Evolutionary conservation across 2,888 invertebrate species (phyloP).

Genomic region (Tanytarsus gracilentus): DNA sequence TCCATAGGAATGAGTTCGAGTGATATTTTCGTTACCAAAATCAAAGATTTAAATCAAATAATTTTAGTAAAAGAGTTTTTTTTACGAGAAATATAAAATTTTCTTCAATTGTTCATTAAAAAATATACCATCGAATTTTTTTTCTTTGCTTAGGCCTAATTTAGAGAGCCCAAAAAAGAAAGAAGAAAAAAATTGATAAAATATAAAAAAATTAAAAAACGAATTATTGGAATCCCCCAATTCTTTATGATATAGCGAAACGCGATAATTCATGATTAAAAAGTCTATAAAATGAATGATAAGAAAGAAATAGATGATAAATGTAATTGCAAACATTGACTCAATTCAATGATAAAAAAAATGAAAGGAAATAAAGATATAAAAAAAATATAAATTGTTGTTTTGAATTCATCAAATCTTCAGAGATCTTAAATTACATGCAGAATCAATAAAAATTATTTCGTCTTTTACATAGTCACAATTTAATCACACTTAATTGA

Average conservation of each 20-base stretch:
- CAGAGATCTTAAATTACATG: too few relatives aligned
- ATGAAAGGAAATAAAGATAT: background rate
- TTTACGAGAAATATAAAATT: background rate
- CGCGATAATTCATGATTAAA: background rate
- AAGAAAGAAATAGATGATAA: constrained; percentile 2
- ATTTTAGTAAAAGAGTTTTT: background rate
- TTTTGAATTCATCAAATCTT: background rate
- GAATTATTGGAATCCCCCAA: background rate
- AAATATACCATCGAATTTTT: background rate
- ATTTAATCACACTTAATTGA: too few relatives aligned
- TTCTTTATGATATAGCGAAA: background rate
- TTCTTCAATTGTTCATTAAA: background rate
- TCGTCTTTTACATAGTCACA: too few relatives aligned
- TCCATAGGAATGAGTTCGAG: background rate
- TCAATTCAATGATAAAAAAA: background rate
- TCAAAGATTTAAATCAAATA: too few relatives aligned
- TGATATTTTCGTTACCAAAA: background rate
- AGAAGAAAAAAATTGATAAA: background rate
- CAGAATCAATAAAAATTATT: too few relatives aligned
- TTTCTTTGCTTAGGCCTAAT: constrained; percentile 8
- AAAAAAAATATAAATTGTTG: background rate
- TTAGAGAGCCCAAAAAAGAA: background rate
- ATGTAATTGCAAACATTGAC: background rate
- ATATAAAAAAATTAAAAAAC: background rate
- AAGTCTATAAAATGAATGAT: background rate